phyloP scores from a whole-genome alignment of 2,888 invertebrate species.

The Xylota sylvarum region DNA sequence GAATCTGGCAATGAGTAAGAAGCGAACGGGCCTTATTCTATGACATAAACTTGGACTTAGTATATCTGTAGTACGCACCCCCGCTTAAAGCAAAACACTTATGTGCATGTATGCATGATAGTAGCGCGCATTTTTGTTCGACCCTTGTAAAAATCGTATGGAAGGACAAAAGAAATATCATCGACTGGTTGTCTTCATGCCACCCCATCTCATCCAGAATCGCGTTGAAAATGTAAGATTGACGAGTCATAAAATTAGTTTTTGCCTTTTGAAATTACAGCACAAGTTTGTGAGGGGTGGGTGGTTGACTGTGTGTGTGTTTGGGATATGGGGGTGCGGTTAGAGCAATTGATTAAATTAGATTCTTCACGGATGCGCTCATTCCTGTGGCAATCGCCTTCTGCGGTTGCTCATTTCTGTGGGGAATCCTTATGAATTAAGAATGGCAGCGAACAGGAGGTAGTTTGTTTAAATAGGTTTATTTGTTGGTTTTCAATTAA shows the following conservation, averaged over 20 bases:
- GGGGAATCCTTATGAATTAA: conserved; percentile 49
- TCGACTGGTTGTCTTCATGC: conserved; percentile 21
- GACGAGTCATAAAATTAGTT: conserved; percentile 77
- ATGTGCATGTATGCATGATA: not conserved
- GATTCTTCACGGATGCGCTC: conserved; percentile 75
- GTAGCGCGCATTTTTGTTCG: conserved; percentile 58
- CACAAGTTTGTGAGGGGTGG: conserved; percentile 41
- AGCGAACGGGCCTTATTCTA: not conserved
- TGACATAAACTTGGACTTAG: conserved; percentile 34
- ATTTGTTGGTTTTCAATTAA: conserved; percentile 76
- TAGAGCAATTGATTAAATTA: conserved; percentile 77
- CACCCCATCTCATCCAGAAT: conserved; percentile 29
- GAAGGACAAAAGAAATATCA: conserved; percentile 58
- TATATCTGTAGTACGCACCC: conserved; percentile 17
- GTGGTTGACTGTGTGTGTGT: not conserved
- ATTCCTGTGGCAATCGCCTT: conserved; percentile 39
- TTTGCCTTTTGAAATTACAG: conserved; percentile 73
- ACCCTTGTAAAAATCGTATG: conserved; percentile 53
- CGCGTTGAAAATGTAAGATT: conserved; percentile 77
- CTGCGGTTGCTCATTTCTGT: conserved; percentile 44
- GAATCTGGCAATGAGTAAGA: conserved; percentile 59
- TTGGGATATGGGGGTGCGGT: conserved; percentile 66
- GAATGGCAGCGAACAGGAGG: conserved; percentile 21
- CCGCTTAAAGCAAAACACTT: conserved; percentile 24
- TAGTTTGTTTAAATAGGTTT: conserved; percentile 62